Evolutionary conservation across 2,888 invertebrate genomes (phyloP).

Genomic region (Pachydiplax longipennis): DNA sequence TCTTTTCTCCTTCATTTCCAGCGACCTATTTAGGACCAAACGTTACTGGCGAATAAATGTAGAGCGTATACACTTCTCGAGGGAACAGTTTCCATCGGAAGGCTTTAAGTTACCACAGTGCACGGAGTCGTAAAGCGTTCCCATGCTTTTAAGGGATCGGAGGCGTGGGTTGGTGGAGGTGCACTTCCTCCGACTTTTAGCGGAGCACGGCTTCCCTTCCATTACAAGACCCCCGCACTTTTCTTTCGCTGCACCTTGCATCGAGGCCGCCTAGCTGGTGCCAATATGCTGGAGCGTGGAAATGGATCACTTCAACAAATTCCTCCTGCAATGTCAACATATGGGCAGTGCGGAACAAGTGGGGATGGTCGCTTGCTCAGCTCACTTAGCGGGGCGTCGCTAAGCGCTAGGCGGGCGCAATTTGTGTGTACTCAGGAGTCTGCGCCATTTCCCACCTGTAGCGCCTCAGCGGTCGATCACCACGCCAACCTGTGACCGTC

Average conservation of each 20-base stretch:
- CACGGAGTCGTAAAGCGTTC: background rate
- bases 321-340: background rate
- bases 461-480: background rate
- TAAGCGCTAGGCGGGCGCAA: conserved; percentile 3
- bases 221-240: background rate
- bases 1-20: too few relatives aligned
- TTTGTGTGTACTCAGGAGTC: conserved; percentile 10
- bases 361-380: background rate
- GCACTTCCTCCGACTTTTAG: background rate
- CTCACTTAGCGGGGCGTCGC: conserved; percentile 30
- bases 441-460: conserved; percentile 1
- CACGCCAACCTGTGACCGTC: background rate
- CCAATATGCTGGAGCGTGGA: conserved; percentile 26
- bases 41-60: too few relatives aligned
- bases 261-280: background rate
- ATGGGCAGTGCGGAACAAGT: background rate
- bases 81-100: background rate
- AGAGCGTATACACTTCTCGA: too few relatives aligned
- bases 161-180: background rate
- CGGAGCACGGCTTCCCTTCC: background rate
- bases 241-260: background rate
- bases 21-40: too few relatives aligned
- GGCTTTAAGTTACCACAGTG: background rate
- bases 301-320: conserved; percentile 43
- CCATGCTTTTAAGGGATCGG: background rate